Conservation (phyloP, 2,888 invertebrate species). For the Adela reaumurella region DNA sequence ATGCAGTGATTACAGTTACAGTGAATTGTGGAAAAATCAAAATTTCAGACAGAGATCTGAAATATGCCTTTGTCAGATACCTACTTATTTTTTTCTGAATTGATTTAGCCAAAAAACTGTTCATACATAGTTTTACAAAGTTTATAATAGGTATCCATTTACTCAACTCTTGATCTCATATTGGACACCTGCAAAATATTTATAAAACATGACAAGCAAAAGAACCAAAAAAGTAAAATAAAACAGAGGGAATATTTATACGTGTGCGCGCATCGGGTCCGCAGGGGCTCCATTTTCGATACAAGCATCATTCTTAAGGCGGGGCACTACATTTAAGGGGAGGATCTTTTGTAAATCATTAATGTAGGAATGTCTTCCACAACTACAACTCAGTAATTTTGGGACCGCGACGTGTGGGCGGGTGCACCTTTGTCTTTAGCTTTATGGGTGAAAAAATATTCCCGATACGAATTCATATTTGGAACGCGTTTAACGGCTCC, state of each 20-base stretch:
- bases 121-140: no score
- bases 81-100: no score
- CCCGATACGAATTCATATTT: constrained; percentile 2
- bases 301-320: constrained; percentile 51
- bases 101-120: no score
- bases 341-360: constrained; percentile 52
- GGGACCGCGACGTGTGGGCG: constrained; percentile 41
- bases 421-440: constrained; percentile 47
- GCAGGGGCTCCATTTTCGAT: constrained; percentile 11
- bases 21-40: no score
- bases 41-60: no score
- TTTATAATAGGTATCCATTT: no score
- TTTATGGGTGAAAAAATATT: constrained; percentile 30
- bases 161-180: no score
- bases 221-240: background rate
- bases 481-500: background rate
- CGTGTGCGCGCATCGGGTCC: no score
- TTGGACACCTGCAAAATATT: no score
- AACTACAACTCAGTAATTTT: constrained; percentile 44
- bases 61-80: no score
- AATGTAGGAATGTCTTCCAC: constrained; percentile 44
- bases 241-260: background rate
- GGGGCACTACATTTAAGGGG: constrained; percentile 55
- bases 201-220: background rate
- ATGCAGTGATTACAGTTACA: no score